These are phyloP conservation scores for Linhomoeus sp. DNA, from an alignment of 2,888 invertebrate genomes.

Conservation along the genomic window DNA sequence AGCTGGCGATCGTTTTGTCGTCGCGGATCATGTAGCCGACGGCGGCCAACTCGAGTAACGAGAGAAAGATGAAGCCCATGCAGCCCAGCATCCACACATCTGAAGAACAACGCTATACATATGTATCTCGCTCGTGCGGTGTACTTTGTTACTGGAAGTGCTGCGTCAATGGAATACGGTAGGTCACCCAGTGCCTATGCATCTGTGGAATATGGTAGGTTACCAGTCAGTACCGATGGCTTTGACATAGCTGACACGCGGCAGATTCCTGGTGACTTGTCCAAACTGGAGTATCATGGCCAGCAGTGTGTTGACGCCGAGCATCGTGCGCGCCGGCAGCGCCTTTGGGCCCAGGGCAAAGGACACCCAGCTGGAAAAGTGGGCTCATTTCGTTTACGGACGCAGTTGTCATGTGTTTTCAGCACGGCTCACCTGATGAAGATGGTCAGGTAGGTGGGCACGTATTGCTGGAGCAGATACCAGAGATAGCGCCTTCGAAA, in stretches of 20 bases:
- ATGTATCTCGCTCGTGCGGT: too few relatives aligned
- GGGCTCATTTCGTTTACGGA: too few relatives aligned
- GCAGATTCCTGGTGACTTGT: slow-evolving; percentile 22
- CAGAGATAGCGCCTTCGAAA: slow-evolving; percentile 20
- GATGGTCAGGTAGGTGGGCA: slow-evolving; percentile 25
- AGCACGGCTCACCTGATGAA: slow-evolving; percentile 18
- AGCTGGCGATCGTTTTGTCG: too few relatives aligned
- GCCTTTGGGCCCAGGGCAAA: slow-evolving; percentile 23
- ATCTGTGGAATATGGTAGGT: too few relatives aligned
- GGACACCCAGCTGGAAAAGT: slow-evolving; percentile 24
- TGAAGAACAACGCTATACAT: too few relatives aligned
- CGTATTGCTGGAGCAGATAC: slow-evolving; percentile 26
- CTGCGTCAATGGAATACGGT: too few relatives aligned
- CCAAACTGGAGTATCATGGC: slow-evolving; percentile 23
- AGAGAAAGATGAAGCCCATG: slow-evolving; percentile 24
- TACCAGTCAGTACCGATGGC: too few relatives aligned
- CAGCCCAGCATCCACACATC: slow-evolving; percentile 26
- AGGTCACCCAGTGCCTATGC: too few relatives aligned
- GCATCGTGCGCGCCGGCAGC: slow-evolving; percentile 23
- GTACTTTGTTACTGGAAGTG: too few relatives aligned
- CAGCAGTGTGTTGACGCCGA: slow-evolving; percentile 20
- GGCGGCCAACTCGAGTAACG: slow-evolving; percentile 23
- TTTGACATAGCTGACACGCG: slow-evolving; percentile 25
- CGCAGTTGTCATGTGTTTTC: too few relatives aligned
- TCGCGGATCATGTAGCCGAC: slow-evolving; percentile 22